phyloP scores from a whole-genome alignment of 2,888 invertebrate genomes.

The Luperina nickerlii region DNA sequence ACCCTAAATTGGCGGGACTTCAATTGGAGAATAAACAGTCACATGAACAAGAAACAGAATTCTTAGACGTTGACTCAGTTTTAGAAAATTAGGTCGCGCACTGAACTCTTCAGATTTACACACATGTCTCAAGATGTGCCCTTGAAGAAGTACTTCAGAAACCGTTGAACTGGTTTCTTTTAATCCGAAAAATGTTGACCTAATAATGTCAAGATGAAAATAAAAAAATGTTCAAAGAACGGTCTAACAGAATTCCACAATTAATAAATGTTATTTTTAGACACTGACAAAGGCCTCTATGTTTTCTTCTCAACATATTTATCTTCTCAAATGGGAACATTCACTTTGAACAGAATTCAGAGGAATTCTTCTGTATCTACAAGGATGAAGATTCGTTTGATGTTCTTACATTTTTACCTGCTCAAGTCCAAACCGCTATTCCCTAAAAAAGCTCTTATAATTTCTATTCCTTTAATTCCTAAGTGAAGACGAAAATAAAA shows the following conservation, averaged over 20 bases:
- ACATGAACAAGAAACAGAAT: conserved; percentile 55
- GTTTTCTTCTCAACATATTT: conserved; percentile 8
- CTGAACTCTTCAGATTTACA: conserved; percentile 39
- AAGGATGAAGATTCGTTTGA: conserved; percentile 33
- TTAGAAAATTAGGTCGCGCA: conserved; percentile 60
- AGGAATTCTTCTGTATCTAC: conserved; percentile 14
- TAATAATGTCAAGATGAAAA: conserved; percentile 26
- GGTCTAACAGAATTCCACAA: conserved; percentile 1
- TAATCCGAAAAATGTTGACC: conserved; percentile 19
- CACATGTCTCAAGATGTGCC: conserved; percentile 8
- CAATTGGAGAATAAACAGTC: conserved; percentile 68
- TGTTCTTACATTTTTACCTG: conserved; percentile 8
- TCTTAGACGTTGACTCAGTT: conserved; percentile 73
- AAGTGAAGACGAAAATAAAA: conserved; percentile 32
- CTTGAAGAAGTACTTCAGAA: conserved; percentile 14
- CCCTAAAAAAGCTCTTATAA: conserved; percentile 24
- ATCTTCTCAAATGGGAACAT: conserved; percentile 24
- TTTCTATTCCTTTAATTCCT: conserved; percentile 36
- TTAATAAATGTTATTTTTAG: conserved; percentile 23
- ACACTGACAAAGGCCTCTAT: neutral
- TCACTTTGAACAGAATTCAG: conserved; percentile 15
- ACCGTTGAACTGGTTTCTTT: conserved; percentile 29
- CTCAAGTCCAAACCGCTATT: conserved; percentile 24
- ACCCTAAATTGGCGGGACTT: conserved; percentile 70
- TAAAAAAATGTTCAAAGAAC: conserved; percentile 17